A percentile compares a stretch with the other conserved stretches of the same genome.
Evolutionary conservation across 2,888 invertebrate genomes (phyloP).

Genomic region (Priocnemis perturbator): DNA sequence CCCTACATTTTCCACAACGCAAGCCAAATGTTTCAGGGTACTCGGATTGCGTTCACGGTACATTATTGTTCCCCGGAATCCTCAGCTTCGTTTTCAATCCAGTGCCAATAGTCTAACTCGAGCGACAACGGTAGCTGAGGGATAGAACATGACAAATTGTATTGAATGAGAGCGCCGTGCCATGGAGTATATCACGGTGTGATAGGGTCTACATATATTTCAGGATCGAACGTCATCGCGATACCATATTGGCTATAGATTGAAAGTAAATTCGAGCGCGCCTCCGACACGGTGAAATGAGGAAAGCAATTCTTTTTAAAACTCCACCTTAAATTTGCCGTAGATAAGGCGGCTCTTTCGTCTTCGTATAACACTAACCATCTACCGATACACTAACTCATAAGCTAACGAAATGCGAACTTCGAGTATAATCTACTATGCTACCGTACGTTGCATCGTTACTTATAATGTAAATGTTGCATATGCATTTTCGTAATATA

Average conservation of each 20-base stretch:
- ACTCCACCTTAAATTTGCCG: not conserved
- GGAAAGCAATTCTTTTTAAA: constrained; percentile 18
- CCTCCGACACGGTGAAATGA: constrained; percentile 7
- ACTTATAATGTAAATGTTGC: too few relatives aligned
- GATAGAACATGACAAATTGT: constrained; percentile 24
- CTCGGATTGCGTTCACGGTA: not conserved
- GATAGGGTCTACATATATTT: constrained; percentile 29
- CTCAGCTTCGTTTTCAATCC: constrained; percentile 1
- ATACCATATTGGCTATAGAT: constrained; percentile 13
- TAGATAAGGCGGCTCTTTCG: too few relatives aligned
- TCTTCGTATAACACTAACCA: too few relatives aligned
- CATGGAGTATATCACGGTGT: constrained; percentile 19
- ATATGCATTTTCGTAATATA: too few relatives aligned
- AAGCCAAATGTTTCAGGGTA: not conserved
- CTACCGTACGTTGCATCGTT: too few relatives aligned
- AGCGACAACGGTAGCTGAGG: constrained; percentile 2
- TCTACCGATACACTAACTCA: too few relatives aligned
- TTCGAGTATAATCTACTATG: too few relatives aligned
- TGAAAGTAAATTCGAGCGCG: constrained; percentile 30
- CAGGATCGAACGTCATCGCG: constrained; percentile 19
- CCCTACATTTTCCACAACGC: not conserved
- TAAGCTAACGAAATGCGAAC: too few relatives aligned
- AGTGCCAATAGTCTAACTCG: not conserved
- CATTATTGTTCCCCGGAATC: not conserved
- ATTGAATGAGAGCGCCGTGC: constrained; percentile 17